Base-by-base conservation (phyloP, 2,113 vertebrate species). In the Perognathus longimembris region DNA sequence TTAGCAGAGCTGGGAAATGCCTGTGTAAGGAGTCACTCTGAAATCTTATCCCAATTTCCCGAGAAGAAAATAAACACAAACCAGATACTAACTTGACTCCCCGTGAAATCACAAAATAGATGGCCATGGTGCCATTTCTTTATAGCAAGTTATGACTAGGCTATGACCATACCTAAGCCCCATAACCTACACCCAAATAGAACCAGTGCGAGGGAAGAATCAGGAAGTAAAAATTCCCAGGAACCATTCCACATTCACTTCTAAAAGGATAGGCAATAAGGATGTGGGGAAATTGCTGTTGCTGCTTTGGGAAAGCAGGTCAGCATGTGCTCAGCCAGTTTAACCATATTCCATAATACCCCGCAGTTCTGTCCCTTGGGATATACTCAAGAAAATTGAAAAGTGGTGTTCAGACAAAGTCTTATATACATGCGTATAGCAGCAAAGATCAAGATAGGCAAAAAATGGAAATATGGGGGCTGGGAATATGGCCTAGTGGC, bases 41-140 rank as follows among this genome's bases (percentile, higher is more conserved):
- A 90, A 83, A 71, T 20, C 75, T 42, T 64, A 84, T 30, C 57
- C 36, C 4, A 42, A 40, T 92, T 92, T 88, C 32, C 83, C 32
- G 90, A 88, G 69, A 83, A 84, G 28, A 74, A 45, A 77, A 74
- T 7, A 22, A 86, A 93, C 38, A 67, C 50, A 88, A 77, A 71
- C 32, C 22, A 90, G 42, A 54, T 59, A 24, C 67, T 4, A 2
- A 26, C 71, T 88, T 80, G 50, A 11, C 36, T 90, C 89, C 66
- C n/a, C 80, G 57, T 34, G 50, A 78, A 81, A 77, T 36, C 63
- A 66, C 32, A 81, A 66, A 74, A 28, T 38, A 45, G 59, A 64
- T 85, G 18, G 22, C 21, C 54, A 17, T 24, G 1, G 0, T 59
- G 59, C 26, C 22, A 70, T 82, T 91, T 90, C 40, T 84, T 85